phyloP scores from a whole-genome alignment of 1,140 invertebrate genomes.

The Conus ventricosus region DNA sequence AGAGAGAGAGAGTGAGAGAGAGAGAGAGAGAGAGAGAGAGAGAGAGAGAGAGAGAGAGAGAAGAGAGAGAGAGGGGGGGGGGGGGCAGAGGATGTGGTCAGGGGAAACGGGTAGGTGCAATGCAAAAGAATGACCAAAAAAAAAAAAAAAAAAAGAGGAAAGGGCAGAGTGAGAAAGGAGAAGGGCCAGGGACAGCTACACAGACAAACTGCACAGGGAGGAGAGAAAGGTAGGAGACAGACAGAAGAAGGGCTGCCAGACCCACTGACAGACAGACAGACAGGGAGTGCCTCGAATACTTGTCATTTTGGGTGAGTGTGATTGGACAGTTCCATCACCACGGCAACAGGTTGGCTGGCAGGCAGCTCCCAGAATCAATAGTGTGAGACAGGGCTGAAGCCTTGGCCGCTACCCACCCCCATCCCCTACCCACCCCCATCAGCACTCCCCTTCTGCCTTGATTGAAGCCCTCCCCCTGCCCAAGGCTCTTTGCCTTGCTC shows the following conservation, averaged over 20 bases:
- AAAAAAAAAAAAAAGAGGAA: constrained; percentile 2
- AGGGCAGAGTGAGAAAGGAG: not conserved
- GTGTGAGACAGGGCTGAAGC: constrained; percentile 11
- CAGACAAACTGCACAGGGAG: not conserved
- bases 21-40: not conserved
- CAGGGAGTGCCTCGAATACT: no score
- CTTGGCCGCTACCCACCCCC: not conserved
- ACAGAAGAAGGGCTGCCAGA: no score
- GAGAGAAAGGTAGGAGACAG: not conserved
- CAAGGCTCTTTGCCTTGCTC: no score
- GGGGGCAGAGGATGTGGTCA: not conserved
- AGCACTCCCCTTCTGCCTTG: not conserved
- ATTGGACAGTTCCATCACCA: constrained; percentile 24
- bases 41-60: not conserved
- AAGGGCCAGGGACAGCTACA: not conserved
- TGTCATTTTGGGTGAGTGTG: constrained; percentile 15
- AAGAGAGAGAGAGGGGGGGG: not conserved
- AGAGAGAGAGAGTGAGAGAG: not conserved
- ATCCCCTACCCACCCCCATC: not conserved
- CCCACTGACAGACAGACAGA: no score
- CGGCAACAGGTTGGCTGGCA: constrained; percentile 6
- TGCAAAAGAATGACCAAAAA: no score
- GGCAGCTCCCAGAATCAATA: constrained; percentile 9
- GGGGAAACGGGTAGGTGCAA: no score
- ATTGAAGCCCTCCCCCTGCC: not conserved